Evolutionary conservation across 2,113 vertebrate species (phyloP).

Genomic region (Pipra filicauda): DNA sequence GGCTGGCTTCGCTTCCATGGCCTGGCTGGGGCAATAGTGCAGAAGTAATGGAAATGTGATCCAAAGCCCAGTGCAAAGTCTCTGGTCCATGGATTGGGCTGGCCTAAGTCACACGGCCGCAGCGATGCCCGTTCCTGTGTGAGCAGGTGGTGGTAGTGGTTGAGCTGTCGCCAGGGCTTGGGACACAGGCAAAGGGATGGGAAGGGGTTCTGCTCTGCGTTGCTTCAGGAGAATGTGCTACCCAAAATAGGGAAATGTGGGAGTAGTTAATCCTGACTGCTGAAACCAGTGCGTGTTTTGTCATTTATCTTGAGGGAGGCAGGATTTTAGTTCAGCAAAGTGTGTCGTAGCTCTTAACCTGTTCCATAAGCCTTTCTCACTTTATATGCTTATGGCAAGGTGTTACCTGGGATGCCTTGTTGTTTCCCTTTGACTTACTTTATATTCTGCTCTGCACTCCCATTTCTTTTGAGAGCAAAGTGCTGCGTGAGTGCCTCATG

Average conservation of each 20-base stretch:
- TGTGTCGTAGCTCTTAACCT: background rate
- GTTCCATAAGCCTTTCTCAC: background rate
- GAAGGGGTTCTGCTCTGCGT: background rate
- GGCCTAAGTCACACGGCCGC: fast-evolving
- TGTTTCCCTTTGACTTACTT: slow-evolving; percentile 37
- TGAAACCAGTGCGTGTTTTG: background rate
- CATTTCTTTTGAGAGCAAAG: slow-evolving; percentile 29
- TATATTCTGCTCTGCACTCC: slow-evolving; percentile 19
- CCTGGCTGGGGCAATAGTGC: background rate
- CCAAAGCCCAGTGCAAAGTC: background rate
- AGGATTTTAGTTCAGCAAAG: background rate
- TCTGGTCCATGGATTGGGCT: background rate
- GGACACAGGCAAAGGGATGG: fast-evolving
- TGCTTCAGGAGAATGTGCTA: background rate
- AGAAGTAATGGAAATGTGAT: background rate
- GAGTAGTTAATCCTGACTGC: background rate
- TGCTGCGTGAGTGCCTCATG: background rate
- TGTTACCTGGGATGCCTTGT: slow-evolving; percentile 14
- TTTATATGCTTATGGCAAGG: background rate
- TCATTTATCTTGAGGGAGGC: background rate
- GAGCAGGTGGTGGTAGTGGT: fast-evolving
- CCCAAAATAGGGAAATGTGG: background rate
- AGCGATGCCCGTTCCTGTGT: background rate
- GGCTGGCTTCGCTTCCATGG: background rate
- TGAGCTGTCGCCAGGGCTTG: fast-evolving